A percentile compares a stretch with the other conserved stretches of the same genome.
phyloP scores from a whole-genome alignment of 2,888 invertebrate species.

The Sarcophaga carnaria region DNA sequence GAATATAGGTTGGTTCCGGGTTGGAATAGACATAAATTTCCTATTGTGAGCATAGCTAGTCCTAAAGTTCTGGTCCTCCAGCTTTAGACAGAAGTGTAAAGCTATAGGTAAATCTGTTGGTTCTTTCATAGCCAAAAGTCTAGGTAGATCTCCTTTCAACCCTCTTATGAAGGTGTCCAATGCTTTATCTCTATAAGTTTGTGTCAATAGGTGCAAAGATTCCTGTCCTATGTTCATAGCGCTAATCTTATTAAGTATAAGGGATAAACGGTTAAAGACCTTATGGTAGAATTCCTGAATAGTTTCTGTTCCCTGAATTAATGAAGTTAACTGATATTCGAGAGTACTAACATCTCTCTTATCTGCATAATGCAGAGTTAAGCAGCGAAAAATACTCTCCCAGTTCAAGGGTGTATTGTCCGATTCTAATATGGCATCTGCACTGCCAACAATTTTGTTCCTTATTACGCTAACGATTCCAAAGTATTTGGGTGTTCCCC shows the following conservation, averaged over 20 bases:
- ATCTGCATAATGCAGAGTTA: no score
- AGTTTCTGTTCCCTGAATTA: conserved; percentile 27
- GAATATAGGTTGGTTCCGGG: background rate
- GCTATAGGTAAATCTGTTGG: conserved; percentile 36
- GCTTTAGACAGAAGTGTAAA: background rate
- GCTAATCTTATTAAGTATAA: conserved; percentile 39
- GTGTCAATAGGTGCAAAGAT: conserved; percentile 43
- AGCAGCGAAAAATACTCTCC: no score
- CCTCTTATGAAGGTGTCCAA: conserved; percentile 54
- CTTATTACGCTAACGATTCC: no score
- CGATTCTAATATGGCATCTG: no score
- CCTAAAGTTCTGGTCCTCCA: no score
- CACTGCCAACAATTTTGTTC: no score
- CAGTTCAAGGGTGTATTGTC: no score
- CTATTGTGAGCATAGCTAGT: background rate
- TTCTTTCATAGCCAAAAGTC: background rate
- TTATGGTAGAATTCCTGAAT: conserved; percentile 3
- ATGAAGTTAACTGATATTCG: conserved; percentile 29
- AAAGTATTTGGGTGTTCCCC: no score
- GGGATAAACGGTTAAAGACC: no score
- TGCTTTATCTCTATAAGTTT: no score
- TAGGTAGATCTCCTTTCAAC: background rate
- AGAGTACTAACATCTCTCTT: conserved; percentile 61
- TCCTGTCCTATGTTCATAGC: conserved; percentile 67
- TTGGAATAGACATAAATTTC: conserved; percentile 1